These are phyloP conservation scores for Brachyrhaphis roseni DNA, from an alignment of 2,797 vertebrate species.

Conservation along the genomic window DNA sequence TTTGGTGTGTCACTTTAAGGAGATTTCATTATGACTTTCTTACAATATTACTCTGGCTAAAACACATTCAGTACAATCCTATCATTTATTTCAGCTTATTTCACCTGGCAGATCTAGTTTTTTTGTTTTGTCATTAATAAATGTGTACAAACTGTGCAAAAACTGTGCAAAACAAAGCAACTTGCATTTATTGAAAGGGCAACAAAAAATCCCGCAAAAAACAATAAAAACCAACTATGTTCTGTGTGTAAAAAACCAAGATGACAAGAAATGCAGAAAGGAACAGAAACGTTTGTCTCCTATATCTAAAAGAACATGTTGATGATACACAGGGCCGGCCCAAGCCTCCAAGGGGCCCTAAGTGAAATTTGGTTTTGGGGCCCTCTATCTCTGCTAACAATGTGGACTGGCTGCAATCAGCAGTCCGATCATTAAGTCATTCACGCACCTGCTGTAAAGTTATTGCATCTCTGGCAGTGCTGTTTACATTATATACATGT, in stretches of 20 bases:
- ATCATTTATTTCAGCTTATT: constrained; percentile 20
- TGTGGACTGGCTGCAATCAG: too few species aligned
- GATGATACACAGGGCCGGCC: not conserved
- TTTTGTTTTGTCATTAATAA: not conserved
- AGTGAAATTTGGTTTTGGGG: too few species aligned
- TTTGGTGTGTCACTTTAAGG: constrained; percentile 6
- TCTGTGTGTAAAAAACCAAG: not conserved
- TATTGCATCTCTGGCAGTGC: too few species aligned
- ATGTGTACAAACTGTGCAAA: not conserved
- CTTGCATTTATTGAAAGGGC: not conserved
- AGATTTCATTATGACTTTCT: not conserved
- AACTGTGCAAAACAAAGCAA: not conserved
- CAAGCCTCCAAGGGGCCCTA: too few species aligned
- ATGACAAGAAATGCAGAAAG: not conserved
- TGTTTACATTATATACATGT: too few species aligned
- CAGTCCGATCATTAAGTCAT: too few species aligned
- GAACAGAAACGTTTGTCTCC: not conserved
- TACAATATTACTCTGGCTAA: constrained; percentile 16
- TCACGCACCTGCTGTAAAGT: too few species aligned
- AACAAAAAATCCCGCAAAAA: not conserved
- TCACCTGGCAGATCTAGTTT: not conserved
- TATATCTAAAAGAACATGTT: not conserved
- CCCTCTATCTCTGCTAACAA: too few species aligned
- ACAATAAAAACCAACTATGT: not conserved
- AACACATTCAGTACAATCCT: constrained; percentile 15